Conservation (phyloP, 2,888 invertebrate genomes). For the Tribolium freemani region DNA sequence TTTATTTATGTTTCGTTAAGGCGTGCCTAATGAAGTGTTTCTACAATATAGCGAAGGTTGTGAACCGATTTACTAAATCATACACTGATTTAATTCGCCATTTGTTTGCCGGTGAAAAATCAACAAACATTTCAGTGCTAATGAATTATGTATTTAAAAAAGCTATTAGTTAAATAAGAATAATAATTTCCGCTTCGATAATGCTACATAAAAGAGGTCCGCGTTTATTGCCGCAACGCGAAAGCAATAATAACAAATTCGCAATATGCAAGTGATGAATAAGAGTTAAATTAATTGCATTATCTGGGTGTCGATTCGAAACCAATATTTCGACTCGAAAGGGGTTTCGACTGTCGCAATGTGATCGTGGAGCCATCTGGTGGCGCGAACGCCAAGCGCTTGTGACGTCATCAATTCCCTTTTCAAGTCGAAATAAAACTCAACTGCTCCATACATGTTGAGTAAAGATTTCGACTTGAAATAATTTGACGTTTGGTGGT, state of each 20-base stretch:
- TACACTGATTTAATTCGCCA: background rate
- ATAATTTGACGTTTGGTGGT: too few relatives aligned
- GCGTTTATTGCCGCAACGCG: background rate
- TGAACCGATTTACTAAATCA: background rate
- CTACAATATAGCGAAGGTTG: background rate
- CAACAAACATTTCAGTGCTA: background rate
- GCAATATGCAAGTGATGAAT: too few relatives aligned
- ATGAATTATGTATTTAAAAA: background rate
- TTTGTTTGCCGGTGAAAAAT: background rate
- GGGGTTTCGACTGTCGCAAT: too few relatives aligned
- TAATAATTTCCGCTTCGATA: background rate
- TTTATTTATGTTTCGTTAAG: slow-evolving; percentile 1
- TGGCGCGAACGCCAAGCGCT: too few relatives aligned
- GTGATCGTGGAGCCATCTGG: too few relatives aligned
- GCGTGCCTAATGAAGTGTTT: background rate
- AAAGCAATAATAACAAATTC: background rate
- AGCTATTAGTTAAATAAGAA: background rate
- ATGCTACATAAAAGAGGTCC: background rate
- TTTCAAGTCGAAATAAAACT: too few relatives aligned
- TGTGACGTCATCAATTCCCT: too few relatives aligned
- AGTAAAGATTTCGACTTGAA: too few relatives aligned
- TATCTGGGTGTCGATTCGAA: too few relatives aligned
- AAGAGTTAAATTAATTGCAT: too few relatives aligned
- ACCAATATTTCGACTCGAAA: too few relatives aligned
- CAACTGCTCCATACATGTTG: too few relatives aligned